Conservation (phyloP, 2,113 vertebrate species). For the Halcyon malimbica region DNA sequence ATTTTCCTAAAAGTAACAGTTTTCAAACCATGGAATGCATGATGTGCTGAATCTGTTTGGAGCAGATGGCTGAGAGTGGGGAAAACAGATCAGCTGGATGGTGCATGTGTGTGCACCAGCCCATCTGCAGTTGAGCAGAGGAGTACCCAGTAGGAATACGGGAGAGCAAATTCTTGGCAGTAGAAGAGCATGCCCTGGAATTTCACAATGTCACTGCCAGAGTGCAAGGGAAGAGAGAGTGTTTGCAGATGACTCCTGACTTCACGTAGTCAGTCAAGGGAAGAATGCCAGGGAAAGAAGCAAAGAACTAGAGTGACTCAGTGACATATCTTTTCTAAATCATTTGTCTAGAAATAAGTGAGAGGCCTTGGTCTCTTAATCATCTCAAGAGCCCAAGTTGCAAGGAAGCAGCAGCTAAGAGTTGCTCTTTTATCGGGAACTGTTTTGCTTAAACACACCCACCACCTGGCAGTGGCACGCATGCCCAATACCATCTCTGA, state of each 20-base stretch:
- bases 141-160: neutral
- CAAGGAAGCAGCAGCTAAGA: neutral
- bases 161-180: neutral
- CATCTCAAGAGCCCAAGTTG: neutral
- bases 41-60: neutral
- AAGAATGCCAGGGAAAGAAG: neutral
- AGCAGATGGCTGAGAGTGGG: neutral
- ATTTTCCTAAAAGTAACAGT: neutral
- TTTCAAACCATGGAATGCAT: neutral
- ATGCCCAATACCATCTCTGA: no score
- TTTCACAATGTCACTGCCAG: neutral
- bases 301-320: neutral
- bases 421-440: no score
- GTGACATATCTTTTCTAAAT: neutral
- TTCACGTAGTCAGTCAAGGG: neutral
- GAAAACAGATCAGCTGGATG: neutral
- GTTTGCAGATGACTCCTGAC: neutral
- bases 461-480: no score
- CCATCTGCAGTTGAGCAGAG: neutral
- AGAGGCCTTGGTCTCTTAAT: neutral
- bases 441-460: no score
- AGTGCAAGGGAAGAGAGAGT: neutral
- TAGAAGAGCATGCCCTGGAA: neutral
- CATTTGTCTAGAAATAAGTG: neutral
- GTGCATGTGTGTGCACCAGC: neutral